phyloP scores from a whole-genome alignment of 2,797 vertebrate genomes.

The Gambelia wislizenii region DNA sequence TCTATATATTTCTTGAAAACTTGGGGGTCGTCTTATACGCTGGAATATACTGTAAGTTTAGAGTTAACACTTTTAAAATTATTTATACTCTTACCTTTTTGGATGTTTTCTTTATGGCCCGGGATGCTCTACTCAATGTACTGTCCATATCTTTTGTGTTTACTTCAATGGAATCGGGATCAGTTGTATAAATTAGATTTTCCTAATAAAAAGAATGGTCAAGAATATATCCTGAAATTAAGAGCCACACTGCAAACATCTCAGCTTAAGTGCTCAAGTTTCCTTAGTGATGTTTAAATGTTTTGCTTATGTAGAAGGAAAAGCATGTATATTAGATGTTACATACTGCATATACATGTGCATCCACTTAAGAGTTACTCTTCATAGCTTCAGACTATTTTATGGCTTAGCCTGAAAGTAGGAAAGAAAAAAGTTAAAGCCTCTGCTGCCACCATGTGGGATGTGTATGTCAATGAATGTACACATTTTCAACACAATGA shows the following conservation, averaged over 20 bases:
- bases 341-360: background rate
- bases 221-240: background rate
- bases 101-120: conserved; percentile 98
- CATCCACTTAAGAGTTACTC: background rate
- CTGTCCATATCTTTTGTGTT: conserved; percentile 99
- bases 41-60: background rate
- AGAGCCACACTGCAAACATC: conserved; percentile 11
- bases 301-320: background rate
- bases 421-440: conserved; percentile 36
- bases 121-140: conserved; percentile 95
- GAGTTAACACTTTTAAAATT: background rate
- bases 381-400: background rate
- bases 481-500: background rate
- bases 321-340: background rate
- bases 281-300: background rate
- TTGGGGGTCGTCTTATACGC: too few relatives aligned
- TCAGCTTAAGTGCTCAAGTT: background rate
- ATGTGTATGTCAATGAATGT: background rate
- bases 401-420: background rate
- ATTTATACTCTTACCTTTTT: conserved; percentile 87
- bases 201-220: conserved; percentile 80
- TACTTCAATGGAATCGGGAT: conserved; percentile 94
- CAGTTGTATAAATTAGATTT: conserved; percentile 91
- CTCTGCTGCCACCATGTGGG: conserved; percentile 80
- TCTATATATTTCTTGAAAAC: too few relatives aligned